A percentile compares a stretch with the other conserved stretches of the same genome.
These are phyloP conservation scores for Panopea generosa DNA, from an alignment of 2,888 invertebrate species.

Conservation along the genomic window DNA sequence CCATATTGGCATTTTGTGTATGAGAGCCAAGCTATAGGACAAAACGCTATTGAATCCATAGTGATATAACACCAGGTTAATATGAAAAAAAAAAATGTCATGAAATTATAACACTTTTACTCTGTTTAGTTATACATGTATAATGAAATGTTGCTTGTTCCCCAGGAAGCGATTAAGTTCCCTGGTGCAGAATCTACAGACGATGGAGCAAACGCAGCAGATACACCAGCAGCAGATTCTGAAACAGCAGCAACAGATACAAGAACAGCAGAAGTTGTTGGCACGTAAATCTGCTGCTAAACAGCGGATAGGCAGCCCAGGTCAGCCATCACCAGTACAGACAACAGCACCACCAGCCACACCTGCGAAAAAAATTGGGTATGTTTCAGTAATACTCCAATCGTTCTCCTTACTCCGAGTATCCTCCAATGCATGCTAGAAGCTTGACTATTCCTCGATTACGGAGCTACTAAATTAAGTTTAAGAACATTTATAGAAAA, in stretches of 20 bases:
- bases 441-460: no score
- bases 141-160: no score
- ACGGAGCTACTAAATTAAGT: no score
- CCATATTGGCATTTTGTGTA: no score
- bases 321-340: constrained; percentile 30
- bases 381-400: no score
- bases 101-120: no score
- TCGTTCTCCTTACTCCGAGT: background rate
- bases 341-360: constrained; percentile 46
- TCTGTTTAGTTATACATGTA: no score
- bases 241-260: constrained; percentile 67
- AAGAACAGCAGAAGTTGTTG: constrained; percentile 53
- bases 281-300: background rate
- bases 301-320: constrained; percentile 26
- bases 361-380: constrained; percentile 36
- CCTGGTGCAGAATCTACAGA: constrained; percentile 73
- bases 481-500: no score
- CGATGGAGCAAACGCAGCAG: constrained; percentile 72
- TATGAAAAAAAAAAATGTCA: no score
- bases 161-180: constrained; percentile 76
- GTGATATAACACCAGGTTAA: no score
- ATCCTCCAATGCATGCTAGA: background rate
- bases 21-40: no score
- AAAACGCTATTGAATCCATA: no score
- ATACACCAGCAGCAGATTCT: constrained; percentile 63